These are phyloP conservation scores for Gymnorhina tibicen DNA, from an alignment of 2,113 vertebrate species.

Conservation along the genomic window DNA sequence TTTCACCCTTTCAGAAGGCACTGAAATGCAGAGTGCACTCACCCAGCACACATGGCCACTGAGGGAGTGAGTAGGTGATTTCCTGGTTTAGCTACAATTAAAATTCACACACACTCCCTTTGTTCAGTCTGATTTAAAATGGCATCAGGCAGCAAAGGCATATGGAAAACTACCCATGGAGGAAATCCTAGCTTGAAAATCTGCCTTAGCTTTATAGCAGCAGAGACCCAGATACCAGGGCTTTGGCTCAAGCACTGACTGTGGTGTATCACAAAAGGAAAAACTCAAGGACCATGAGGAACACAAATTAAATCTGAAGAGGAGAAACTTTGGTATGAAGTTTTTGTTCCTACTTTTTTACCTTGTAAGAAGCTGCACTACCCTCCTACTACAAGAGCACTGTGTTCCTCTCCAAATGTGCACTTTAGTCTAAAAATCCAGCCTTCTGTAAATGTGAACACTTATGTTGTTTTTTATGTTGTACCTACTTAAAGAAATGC, in stretches of 20 bases:
- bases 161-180: not conserved
- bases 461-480: not conserved
- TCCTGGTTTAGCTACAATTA: not conserved
- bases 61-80: not conserved
- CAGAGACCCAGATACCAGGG: rapidly evolving
- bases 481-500: not conserved
- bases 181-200: not conserved
- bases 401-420: not conserved
- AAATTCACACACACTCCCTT: not conserved
- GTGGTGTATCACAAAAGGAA: not conserved
- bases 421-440: not conserved
- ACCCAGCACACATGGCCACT: rapidly evolving
- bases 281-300: not conserved
- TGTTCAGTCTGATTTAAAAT: not conserved
- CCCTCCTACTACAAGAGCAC: not conserved
- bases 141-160: not conserved
- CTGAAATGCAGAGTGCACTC: not conserved
- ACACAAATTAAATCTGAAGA: not conserved
- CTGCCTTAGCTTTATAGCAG: not conserved
- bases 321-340: not conserved
- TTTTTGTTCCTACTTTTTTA: not conserved
- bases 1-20: not conserved
- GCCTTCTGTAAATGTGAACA: not conserved
- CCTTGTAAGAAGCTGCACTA: not conserved
- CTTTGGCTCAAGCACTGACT: not conserved